phyloP scores from a whole-genome alignment of 2,113 vertebrate genomes.

The Myocastor coypus region DNA sequence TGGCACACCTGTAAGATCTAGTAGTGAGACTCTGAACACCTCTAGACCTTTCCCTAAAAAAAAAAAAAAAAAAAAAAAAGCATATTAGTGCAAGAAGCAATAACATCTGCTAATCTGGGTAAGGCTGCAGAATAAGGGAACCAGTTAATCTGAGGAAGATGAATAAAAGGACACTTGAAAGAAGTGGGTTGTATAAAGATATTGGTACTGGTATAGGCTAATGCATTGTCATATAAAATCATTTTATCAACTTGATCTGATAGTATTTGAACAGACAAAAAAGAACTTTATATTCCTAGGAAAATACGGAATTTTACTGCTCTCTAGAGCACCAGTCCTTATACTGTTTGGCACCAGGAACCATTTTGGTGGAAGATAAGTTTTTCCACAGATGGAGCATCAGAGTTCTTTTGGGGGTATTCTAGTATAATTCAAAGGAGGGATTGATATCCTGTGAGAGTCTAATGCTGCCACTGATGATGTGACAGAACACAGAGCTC shows the following conservation, averaged over 20 bases:
- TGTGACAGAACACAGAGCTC: background rate
- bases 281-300: background rate
- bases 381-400: background rate
- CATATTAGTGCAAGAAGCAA: background rate
- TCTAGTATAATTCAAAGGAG: background rate
- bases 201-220: background rate
- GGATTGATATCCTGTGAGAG: background rate
- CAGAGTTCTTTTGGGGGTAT: background rate
- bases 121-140: background rate
- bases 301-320: conserved; percentile 30
- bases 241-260: background rate
- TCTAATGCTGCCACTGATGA: background rate
- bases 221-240: background rate
- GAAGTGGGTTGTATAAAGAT: background rate
- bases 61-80: background rate
- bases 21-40: too few species aligned
- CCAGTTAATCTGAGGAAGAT: background rate
- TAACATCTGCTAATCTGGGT: background rate
- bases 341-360: background rate
- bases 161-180: background rate
- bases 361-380: background rate
- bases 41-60: too few species aligned
- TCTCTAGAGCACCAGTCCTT: background rate
- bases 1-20: too few species aligned
- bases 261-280: conserved; percentile 33